Percentiles rank a stretch among this genome's conserved stretches.
phyloP scores from a whole-genome alignment of 2,113 vertebrate species.

The Cryptomyrus ogoouensis region DNA sequence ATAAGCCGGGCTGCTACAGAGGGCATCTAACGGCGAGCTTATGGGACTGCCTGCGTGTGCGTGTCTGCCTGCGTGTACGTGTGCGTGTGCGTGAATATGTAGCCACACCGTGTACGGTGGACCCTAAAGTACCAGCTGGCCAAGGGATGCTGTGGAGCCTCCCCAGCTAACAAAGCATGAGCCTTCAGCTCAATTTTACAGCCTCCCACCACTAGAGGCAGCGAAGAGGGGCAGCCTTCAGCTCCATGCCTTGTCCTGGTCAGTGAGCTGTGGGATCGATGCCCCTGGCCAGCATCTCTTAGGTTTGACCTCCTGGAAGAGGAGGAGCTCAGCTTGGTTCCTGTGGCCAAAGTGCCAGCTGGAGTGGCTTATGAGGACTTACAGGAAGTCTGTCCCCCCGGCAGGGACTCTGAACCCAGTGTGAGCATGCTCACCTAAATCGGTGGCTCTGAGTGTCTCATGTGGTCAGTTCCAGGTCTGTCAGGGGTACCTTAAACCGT shows the following conservation, averaged over 20 bases:
- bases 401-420: not conserved
- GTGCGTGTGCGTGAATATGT: not conserved
- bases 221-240: not conserved
- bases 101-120: not conserved
- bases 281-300: not conserved
- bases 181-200: not conserved
- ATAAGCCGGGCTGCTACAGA: not conserved
- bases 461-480: not conserved
- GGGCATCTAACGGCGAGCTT: not conserved
- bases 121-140: not conserved
- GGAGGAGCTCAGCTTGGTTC: not conserved
- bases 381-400: not conserved
- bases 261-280: not conserved
- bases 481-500: not conserved
- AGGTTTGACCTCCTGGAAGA: not conserved
- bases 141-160: not conserved
- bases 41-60: not conserved
- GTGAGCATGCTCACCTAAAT: not conserved
- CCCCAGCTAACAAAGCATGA: not conserved
- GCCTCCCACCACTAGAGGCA: not conserved
- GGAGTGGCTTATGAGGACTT: not conserved
- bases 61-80: not conserved
- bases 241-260: not conserved
- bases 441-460: not conserved
- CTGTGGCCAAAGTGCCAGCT: not conserved